Conservation (phyloP, 2,797 vertebrate species). For the Caiman crocodilus region DNA sequence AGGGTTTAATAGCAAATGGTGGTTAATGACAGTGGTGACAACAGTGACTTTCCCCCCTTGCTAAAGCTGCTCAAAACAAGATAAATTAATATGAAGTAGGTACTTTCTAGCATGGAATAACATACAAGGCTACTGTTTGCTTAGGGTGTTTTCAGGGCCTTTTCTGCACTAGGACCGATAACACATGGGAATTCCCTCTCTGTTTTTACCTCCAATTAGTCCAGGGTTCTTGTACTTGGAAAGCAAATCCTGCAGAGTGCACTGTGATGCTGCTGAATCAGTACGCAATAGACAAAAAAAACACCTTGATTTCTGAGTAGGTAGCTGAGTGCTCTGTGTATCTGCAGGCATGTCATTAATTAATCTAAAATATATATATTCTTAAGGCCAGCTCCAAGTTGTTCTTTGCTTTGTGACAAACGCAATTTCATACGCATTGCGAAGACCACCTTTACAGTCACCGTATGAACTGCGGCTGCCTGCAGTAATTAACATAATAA, state of each 20-base stretch:
- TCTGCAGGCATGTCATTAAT: slow-evolving; percentile 46
- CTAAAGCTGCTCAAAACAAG: background rate
- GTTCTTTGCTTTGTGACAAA: slow-evolving; percentile 54
- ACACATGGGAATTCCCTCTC: slow-evolving; percentile 26
- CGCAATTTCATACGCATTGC: slow-evolving; percentile 50
- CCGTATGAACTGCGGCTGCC: slow-evolving; percentile 39
- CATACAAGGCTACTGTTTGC: background rate
- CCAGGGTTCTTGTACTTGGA: slow-evolving; percentile 52
- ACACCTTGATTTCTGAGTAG: background rate
- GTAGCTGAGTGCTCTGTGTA: slow-evolving; percentile 6
- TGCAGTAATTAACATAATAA: slow-evolving; percentile 62
- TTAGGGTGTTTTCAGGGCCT: background rate
- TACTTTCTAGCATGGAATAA: background rate
- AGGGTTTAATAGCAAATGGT: background rate
- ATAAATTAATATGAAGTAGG: background rate
- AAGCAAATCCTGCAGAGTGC: slow-evolving; percentile 67
- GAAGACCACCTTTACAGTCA: slow-evolving; percentile 69
- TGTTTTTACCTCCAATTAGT: background rate
- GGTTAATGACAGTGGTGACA: background rate
- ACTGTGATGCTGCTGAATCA: slow-evolving; percentile 45
- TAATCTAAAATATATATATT: slow-evolving; percentile 63
- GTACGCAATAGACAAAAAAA: background rate
- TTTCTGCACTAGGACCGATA: background rate
- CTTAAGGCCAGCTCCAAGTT: slow-evolving; percentile 25
- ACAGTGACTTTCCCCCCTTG: slow-evolving; percentile 1